These are phyloP conservation scores for Pterostichus madidus DNA, from an alignment of 2,888 invertebrate species.

Conservation along the genomic window DNA sequence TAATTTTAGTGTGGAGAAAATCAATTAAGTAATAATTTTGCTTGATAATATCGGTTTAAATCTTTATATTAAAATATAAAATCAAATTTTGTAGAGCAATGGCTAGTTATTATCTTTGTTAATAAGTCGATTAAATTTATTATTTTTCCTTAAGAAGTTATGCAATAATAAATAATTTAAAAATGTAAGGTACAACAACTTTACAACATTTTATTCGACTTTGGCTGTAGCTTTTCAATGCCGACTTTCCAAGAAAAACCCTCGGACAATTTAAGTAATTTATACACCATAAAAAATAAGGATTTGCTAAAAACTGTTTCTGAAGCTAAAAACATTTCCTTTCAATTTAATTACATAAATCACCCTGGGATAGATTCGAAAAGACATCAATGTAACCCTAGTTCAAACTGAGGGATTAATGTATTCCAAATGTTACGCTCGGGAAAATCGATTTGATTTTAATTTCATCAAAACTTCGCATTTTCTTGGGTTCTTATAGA, in stretches of 20 bases:
- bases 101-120: too few relatives aligned
- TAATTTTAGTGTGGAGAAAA: too few relatives aligned
- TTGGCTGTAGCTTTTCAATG: not conserved
- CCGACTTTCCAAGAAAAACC: not conserved
- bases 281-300: conserved; percentile 50
- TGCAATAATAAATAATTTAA: too few relatives aligned
- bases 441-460: conserved; percentile 22
- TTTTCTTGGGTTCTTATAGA: conserved; percentile 1
- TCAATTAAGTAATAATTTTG: too few relatives aligned
- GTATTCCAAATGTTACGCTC: conserved; percentile 34
- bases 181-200: too few relatives aligned
- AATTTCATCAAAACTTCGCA: not conserved
- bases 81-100: too few relatives aligned
- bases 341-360: conserved; percentile 59
- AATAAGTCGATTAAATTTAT: too few relatives aligned
- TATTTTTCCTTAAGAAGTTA: too few relatives aligned
- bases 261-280: conserved; percentile 46
- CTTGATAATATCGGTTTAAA: too few relatives aligned
- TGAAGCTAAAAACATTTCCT: conserved; percentile 36
- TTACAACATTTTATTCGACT: too few relatives aligned
- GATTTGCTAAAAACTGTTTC: conserved; percentile 39
- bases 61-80: too few relatives aligned
- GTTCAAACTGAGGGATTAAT: conserved; percentile 44
- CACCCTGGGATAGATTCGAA: conserved; percentile 45
- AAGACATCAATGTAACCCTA: conserved; percentile 2